Percentiles rank a stretch among this genome's conserved stretches.
Conservation (phyloP, 2,888 invertebrate genomes). For the Netelia virgata region DNA sequence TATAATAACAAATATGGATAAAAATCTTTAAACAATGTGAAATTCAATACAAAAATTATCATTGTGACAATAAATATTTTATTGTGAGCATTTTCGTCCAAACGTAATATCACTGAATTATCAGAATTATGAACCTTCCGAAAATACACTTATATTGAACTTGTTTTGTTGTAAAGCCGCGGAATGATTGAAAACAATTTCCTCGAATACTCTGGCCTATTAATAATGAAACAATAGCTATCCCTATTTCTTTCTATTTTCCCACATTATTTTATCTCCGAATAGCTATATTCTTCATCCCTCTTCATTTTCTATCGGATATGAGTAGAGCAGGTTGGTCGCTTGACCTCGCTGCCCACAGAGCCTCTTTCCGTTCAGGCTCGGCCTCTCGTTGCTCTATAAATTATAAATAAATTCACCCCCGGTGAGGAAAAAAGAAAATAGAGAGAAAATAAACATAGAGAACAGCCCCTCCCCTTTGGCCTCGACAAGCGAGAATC, state of each 20-base stretch:
- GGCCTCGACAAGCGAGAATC: constrained; percentile 62
- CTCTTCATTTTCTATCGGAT: constrained; percentile 44
- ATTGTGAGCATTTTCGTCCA: not conserved
- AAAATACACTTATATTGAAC: too few relatives aligned
- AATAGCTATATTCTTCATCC: constrained; percentile 13
- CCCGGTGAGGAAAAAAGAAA: constrained; percentile 26
- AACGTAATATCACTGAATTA: not conserved
- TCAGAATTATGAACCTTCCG: not conserved
- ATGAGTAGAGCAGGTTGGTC: constrained; percentile 48
- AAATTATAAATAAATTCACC: constrained; percentile 68
- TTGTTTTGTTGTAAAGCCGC: not conserved
- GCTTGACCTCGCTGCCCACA: constrained; percentile 59
- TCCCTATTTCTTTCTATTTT: constrained; percentile 29
- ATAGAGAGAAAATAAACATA: constrained; percentile 17
- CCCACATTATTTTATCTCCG: not conserved
- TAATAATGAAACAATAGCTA: constrained; percentile 24
- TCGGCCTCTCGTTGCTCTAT: constrained; percentile 63
- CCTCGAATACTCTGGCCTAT: not conserved
- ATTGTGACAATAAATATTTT: not conserved
- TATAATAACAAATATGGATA: too few relatives aligned
- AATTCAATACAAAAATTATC: not conserved
- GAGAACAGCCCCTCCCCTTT: constrained; percentile 48
- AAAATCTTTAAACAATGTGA: not conserved
- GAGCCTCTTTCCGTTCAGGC: not conserved
- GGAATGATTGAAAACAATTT: constrained; percentile 24